These are phyloP conservation scores for Uropetala carovei DNA, from an alignment of 2,888 invertebrate species.

Conservation along the genomic window DNA sequence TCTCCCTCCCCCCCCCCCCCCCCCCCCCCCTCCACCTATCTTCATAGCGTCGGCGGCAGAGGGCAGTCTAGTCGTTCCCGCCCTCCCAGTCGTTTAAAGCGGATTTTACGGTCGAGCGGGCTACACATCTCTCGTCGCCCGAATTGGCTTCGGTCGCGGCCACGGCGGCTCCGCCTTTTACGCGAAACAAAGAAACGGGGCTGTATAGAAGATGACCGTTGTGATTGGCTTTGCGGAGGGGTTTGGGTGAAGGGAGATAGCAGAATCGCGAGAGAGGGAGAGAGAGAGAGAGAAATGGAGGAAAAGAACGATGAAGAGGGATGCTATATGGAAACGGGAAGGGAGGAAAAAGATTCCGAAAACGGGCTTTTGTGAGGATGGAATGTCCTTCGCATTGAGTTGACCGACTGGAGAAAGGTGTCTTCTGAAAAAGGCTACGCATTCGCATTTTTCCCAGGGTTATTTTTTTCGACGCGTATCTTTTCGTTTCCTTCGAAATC, in stretches of 20 bases:
- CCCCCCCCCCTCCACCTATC: too few species aligned
- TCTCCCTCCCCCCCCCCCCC: too few species aligned
- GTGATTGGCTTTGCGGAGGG: neutral
- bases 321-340: too few species aligned
- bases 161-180: neutral
- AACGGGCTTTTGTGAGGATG: too few species aligned
- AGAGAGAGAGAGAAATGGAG: neutral
- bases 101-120: neutral
- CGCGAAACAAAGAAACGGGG: conserved; percentile 4
- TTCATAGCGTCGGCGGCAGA: neutral
- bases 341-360: too few species aligned
- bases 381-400: too few species aligned
- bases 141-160: conserved; percentile 1
- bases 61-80: conserved; percentile 1
- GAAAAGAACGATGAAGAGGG: neutral
- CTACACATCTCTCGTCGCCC: neutral
- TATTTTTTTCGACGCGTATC: too few species aligned
- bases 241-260: neutral
- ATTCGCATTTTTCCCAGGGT: too few species aligned
- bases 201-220: neutral
- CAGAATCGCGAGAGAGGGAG: neutral
- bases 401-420: too few species aligned
- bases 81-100: conserved; percentile 3
- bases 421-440: too few species aligned
- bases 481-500: too few species aligned